phyloP scores from a whole-genome alignment of 1,140 invertebrate species.

The Heliconius hewitsoni region DNA sequence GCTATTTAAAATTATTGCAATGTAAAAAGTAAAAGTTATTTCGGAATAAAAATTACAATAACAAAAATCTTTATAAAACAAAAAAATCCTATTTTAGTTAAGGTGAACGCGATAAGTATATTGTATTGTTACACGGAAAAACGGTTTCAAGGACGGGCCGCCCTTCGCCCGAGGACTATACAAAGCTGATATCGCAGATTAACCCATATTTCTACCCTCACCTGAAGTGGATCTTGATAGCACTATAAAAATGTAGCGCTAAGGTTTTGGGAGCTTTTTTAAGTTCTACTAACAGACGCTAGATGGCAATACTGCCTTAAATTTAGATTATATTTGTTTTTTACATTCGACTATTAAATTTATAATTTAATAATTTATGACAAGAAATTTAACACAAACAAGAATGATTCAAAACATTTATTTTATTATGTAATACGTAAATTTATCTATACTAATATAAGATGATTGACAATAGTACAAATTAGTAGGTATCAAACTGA shows the following conservation, averaged over 20 bases:
- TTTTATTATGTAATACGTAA: background rate
- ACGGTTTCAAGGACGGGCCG: slow-evolving; percentile 53
- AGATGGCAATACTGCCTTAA: slow-evolving; percentile 48
- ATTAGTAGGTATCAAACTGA: background rate
- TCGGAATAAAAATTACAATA: too few relatives aligned
- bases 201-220: slow-evolving; percentile 50
- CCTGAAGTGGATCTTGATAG: slow-evolving; percentile 42
- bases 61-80: too few relatives aligned
- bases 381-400: background rate
- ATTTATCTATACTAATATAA: background rate
- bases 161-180: slow-evolving; percentile 52
- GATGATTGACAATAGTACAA: background rate
- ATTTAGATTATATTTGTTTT: background rate
- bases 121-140: slow-evolving; percentile 57
- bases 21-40: too few relatives aligned
- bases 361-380: too few relatives aligned
- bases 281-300: slow-evolving; percentile 35
- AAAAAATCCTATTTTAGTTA: background rate
- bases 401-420: background rate
- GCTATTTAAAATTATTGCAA: too few relatives aligned
- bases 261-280: slow-evolving; percentile 10
- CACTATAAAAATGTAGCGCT: slow-evolving; percentile 19
- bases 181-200: slow-evolving; percentile 60
- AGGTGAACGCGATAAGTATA: slow-evolving; percentile 39
- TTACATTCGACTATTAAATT: too few relatives aligned